Evolutionary conservation across 2,797 vertebrate species (phyloP), one percentile per base, ranked within the genome.

Genomic region (Naso thynnoides): DNA sequence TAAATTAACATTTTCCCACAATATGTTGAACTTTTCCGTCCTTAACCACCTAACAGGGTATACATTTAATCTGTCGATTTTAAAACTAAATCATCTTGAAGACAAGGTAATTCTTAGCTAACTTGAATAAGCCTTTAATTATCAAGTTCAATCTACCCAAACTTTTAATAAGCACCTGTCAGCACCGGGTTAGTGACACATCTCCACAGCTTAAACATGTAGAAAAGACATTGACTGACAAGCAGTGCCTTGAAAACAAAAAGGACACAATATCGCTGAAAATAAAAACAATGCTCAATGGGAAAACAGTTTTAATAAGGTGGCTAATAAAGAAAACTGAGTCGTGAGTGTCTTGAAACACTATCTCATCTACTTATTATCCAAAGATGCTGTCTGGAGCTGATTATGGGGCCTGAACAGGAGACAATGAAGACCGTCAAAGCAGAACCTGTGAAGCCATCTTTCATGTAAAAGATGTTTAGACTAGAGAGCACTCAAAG

Each of bases 281-380:
- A 65, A 56, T 16, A 81, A 64, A 58, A 47, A 64, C 29, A 31
- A 27, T 16, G 14, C 21, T 45, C 9, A 2, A 0, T 9, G 33
- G 55, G 18, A 52, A 76, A 73, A 62, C 33, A 31, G 16, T 49
- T 78, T 71, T 72, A 78, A 83, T 87, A 70, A 73, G 75, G 47
- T 55, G 27, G 61, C 58, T 62, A 29, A 31, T 76, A 68, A 7
- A 64, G 49, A 73, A 57, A 54, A 65, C 1, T 11, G 45, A 68
- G 41, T 23, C 31, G 26, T 66, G 29, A 67, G 41, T 75, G 44
- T 65, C 42, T 49, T 60, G 33, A 61, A 74, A 68, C 11, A 39
- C 21, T 6, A 4, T 24, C 27, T 54, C 38, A 60, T 57, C 26
- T 23, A 21, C 21, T 75, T 27, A 57, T 60, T 53, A 66, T 62